These are phyloP conservation scores for Anastrepha ludens DNA, from an alignment of 1,140 invertebrate genomes.

Conservation along the genomic window DNA sequence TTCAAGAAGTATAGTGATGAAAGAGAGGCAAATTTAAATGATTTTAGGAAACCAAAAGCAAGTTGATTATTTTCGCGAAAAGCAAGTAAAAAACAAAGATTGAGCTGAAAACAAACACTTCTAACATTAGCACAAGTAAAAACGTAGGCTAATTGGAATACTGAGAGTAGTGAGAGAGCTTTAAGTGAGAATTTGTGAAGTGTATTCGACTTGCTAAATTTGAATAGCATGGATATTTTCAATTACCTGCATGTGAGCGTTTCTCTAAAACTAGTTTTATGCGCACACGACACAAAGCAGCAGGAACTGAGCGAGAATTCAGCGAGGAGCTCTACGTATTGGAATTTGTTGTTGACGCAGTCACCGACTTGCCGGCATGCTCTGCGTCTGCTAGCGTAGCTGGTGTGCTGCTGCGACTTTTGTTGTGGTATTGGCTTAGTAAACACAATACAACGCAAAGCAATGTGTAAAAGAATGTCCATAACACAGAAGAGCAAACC, in stretches of 20 bases:
- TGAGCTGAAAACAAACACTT: neutral
- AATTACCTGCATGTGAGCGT: neutral
- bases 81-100: neutral
- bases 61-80: neutral
- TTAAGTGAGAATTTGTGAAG: neutral
- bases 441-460: neutral
- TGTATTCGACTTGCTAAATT: neutral
- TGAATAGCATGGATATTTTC: neutral
- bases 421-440: neutral
- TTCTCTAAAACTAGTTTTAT: constrained; percentile 40
- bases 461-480: neutral
- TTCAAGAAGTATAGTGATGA: neutral
- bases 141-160: constrained; percentile 1
- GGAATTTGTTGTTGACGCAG: constrained; percentile 16
- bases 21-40: neutral
- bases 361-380: neutral
- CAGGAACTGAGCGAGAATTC: neutral
- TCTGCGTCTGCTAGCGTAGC: neutral
- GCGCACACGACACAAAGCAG: neutral
- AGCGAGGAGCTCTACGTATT: neutral
- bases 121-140: neutral
- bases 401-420: no score
- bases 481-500: neutral
- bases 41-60: neutral
- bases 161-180: neutral